These are phyloP conservation scores for Bombyx mori DNA, from an alignment of 1,140 invertebrate species.

Conservation along the genomic window ASM3026992v2 NC_085131.1:3770001-3770500, in stretches of 20 bases:
- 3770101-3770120: too few relatives aligned
- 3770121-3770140: too few relatives aligned
- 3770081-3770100: conserved; percentile 1
- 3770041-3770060: conserved; percentile 65
- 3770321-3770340: conserved; percentile 64
- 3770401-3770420: too few relatives aligned
- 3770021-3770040: conserved; percentile 71
- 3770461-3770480: too few relatives aligned
- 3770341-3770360: conserved; percentile 64
- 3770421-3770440: too few relatives aligned
- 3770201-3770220: conserved; percentile 46
- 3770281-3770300: conserved; percentile 36
- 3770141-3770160: too few relatives aligned
- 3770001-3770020: conserved; percentile 70
- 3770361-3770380: conserved; percentile 33
- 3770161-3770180: conserved; percentile 5
- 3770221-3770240: conserved; percentile 59
- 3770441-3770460: too few relatives aligned
- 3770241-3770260: conserved; percentile 62
- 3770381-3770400: neutral
- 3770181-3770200: conserved; percentile 56
- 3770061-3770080: conserved; percentile 1
- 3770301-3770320: conserved; percentile 45
- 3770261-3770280: conserved; percentile 6
- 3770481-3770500: too few relatives aligned